These are phyloP conservation scores for Hippoglossus stenolepis DNA, from an alignment of 2,113 vertebrate genomes.

Conservation along the genomic window DNA sequence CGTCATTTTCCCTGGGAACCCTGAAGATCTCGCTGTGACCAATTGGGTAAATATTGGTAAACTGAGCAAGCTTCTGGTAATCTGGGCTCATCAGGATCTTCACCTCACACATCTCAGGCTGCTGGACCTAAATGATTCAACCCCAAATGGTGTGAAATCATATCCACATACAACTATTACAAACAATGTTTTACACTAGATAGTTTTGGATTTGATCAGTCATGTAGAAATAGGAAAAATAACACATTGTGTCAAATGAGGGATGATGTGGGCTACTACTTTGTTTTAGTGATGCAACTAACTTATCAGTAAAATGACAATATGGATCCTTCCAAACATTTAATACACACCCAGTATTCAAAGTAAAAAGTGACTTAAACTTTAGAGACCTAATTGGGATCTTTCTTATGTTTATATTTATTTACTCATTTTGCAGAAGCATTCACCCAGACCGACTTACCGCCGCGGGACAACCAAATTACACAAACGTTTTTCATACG, in stretches of 20 bases:
- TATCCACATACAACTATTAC: not conserved
- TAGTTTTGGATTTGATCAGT: too few species aligned
- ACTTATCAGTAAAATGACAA: not conserved
- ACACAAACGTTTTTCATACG: not conserved
- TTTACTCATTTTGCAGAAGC: not conserved
- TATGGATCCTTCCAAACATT: too few species aligned
- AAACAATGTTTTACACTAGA: not conserved
- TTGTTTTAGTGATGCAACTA: not conserved
- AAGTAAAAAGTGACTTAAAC: not conserved
- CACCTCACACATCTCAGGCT: slow-evolving; percentile 91
- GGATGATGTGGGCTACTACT: too few species aligned
- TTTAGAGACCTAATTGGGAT: not conserved
- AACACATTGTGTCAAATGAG: too few species aligned
- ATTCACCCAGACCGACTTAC: not conserved
- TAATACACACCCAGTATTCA: not conserved
- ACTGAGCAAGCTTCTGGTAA: slow-evolving; percentile 85
- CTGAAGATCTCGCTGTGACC: slow-evolving; percentile 90
- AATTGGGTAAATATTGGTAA: slow-evolving; percentile 86
- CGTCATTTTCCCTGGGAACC: slow-evolving; percentile 86
- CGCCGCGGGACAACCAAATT: not conserved
- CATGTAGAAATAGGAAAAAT: too few species aligned
- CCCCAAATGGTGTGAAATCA: slow-evolving; percentile 17
- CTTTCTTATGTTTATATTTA: not conserved
- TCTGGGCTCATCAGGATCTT: slow-evolving; percentile 89
- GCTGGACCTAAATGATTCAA: slow-evolving; percentile 84